Evolutionary conservation across 2,888 invertebrate genomes (phyloP).

Genomic region (Germaria angustata): DNA sequence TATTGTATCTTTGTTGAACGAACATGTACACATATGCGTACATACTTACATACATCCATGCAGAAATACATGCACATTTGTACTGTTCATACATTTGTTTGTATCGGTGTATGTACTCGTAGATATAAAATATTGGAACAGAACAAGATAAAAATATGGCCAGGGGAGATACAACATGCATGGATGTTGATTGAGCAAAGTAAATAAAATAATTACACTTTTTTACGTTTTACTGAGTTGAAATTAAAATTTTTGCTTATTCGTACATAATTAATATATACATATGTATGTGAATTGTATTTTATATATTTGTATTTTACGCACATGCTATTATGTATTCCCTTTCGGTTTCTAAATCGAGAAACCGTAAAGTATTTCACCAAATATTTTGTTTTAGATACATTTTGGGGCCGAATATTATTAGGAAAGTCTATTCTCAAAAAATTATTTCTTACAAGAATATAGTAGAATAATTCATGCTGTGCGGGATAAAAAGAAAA

Average conservation of each 20-base stretch:
- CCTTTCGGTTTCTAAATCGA: no score
- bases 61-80: background rate
- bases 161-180: slow-evolving; percentile 25
- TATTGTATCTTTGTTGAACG: slow-evolving; percentile 26
- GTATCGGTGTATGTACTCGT: background rate
- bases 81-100: background rate
- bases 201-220: slow-evolving; percentile 36
- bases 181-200: slow-evolving; percentile 4
- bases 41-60: background rate
- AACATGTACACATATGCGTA: background rate
- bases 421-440: no score
- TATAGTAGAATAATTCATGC: no score
- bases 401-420: no score
- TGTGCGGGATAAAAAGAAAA: no score
- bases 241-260: background rate
- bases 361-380: no score
- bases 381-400: no score
- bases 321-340: no score
- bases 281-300: background rate
- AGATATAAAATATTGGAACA: slow-evolving; percentile 5
- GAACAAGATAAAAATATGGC: slow-evolving; percentile 1
- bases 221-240: slow-evolving; percentile 26
- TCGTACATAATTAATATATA: background rate
- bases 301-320: background rate
- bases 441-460: no score